A percentile compares a stretch with the other conserved stretches of the same genome.
These are phyloP conservation scores for Tetramorium bicarinatum DNA, from an alignment of 2,888 invertebrate genomes.

Conservation along the genomic window DNA sequence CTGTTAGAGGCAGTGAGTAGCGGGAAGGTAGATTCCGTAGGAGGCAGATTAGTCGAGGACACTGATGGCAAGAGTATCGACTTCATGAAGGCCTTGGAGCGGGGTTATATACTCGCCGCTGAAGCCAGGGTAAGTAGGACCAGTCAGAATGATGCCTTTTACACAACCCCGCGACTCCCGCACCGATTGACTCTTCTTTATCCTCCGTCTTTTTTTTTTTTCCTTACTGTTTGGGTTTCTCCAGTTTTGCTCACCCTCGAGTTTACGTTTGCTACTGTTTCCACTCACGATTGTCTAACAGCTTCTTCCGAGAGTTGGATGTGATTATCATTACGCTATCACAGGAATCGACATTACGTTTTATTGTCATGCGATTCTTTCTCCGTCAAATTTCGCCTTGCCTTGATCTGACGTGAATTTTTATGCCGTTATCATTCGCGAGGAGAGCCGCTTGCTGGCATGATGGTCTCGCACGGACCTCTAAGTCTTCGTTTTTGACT, in stretches of 20 bases:
- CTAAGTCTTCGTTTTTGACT: slow-evolving; percentile 15
- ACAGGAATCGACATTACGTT: slow-evolving; percentile 29
- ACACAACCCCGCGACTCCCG: slow-evolving; percentile 39
- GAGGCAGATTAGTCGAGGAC: slow-evolving; percentile 90
- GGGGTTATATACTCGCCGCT: slow-evolving; percentile 95
- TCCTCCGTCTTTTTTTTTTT: slow-evolving; percentile 25
- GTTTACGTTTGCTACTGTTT: slow-evolving; percentile 46
- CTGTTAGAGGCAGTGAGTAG: slow-evolving; percentile 92
- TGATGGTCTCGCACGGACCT: slow-evolving; percentile 18
- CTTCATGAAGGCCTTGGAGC: slow-evolving; percentile 94
- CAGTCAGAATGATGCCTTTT: slow-evolving; percentile 55
- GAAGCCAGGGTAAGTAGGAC: slow-evolving; percentile 95
- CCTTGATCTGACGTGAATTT: slow-evolving; percentile 26
- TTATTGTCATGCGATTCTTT: slow-evolving; percentile 27
- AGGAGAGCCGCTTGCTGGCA: slow-evolving; percentile 38
- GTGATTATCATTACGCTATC: slow-evolving; percentile 48
- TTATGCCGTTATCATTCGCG: slow-evolving; percentile 18
- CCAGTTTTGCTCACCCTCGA: slow-evolving; percentile 52
- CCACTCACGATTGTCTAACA: slow-evolving; percentile 35
- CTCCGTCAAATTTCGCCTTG: slow-evolving; percentile 28
- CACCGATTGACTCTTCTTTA: slow-evolving; percentile 23
- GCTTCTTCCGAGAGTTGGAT: slow-evolving; percentile 46
- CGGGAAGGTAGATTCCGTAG: slow-evolving; percentile 91
- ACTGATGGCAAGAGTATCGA: slow-evolving; percentile 89
- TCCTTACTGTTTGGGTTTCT: slow-evolving; percentile 38